Evolutionary conservation across 2,113 vertebrate genomes (phyloP), one percentile per base, ranked within the genome.

Genomic region (Leptobrachium leishanense): DNA sequence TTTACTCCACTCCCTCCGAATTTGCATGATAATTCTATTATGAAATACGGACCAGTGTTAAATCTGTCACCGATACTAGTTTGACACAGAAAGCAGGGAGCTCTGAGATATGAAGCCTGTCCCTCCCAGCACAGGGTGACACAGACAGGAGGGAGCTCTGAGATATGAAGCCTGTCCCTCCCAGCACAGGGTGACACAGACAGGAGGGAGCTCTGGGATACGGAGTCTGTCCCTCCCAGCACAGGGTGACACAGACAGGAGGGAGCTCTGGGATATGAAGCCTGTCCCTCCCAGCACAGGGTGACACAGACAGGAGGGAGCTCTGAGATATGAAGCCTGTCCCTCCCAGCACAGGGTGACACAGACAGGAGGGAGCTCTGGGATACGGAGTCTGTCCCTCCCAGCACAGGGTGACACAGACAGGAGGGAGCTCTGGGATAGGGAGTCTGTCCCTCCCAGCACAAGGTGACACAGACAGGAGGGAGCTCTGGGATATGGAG

Each of bases 101-200:
- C 62, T 64, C 20, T 64, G 62, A 20, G 62, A 39, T 20, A 64
- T 13, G 5, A 3, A 64, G 62, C 39, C 62, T 64, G 62, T 3
- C 62, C n/a, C 62, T 64, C 62, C 4, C 62, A 1, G 9, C 62
- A 13, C 62, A 64, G 62, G n/a, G 3, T 64, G 5, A 64, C 62
- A 64, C 62, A 64, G 62, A 64, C 62, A 64, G 62, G 62, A 64
- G 67, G 41, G n/a, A 11, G n/a, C 69, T 71, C 53, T 54, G 46
- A n/a, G 71, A 57, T 40, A 73, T 57, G 54, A 2, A n/a, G 43
- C 13, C 76, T 84, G 42, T 70, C 65, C 3, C 74, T 74, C 71
- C n/a, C 62, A 20, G 9, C 2, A 43, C 41, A 70, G 68, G 15
- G 42, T 42, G 72, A 39, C n/a, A 13, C 11, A 40, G 43, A 39